phyloP scores from a whole-genome alignment of 2,888 invertebrate species.

The Exocentrus adspersus region DNA sequence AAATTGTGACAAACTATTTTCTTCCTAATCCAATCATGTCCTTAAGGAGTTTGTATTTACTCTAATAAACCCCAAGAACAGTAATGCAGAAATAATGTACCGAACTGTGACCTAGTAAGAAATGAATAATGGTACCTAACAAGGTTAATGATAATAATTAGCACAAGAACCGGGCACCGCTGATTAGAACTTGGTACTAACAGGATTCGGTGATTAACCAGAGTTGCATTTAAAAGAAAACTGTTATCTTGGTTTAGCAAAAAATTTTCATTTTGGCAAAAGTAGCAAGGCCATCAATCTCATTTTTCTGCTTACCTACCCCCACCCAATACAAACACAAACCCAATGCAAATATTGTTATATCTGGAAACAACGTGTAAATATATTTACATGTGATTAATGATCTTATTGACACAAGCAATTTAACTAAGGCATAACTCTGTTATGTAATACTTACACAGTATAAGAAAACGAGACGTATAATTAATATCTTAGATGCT shows the following conservation, averaged over 20 bases:
- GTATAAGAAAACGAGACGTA: not conserved
- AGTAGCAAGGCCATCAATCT: too few species aligned
- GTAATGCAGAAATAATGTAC: not conserved
- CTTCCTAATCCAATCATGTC: not conserved
- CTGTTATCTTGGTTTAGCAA: too few species aligned
- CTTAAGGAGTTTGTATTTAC: not conserved
- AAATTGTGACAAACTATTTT: too few species aligned
- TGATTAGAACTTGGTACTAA: too few species aligned
- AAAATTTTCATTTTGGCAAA: too few species aligned
- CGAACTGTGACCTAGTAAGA: not conserved
- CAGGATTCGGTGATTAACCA: not conserved
- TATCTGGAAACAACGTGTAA: not conserved
- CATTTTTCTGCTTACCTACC: too few species aligned
- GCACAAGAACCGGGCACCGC: not conserved
- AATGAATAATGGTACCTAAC: constrained; percentile 3
- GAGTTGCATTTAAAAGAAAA: not conserved
- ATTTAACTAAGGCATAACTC: not conserved
- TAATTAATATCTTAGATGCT: not conserved
- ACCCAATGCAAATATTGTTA: not conserved
- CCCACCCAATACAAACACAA: not conserved
- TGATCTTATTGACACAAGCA: not conserved
- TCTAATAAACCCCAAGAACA: not conserved
- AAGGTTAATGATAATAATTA: constrained; percentile 3
- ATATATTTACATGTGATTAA: not conserved
- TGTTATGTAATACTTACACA: not conserved